Conservation (phyloP, 2,888 invertebrate genomes). For the Agrilus cyanescens region DNA sequence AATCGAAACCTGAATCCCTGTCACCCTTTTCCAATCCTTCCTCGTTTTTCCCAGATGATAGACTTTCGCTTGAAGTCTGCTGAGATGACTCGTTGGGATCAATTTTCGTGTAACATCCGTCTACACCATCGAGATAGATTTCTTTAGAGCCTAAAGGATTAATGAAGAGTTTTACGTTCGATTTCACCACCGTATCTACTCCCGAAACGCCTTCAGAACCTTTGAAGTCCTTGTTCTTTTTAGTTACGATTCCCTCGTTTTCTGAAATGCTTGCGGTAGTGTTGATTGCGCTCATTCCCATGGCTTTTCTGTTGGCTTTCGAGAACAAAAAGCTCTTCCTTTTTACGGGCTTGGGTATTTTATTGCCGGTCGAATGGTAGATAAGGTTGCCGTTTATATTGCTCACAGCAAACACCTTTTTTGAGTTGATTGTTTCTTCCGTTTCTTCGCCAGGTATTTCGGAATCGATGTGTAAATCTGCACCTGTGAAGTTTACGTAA, state of each 20-base stretch:
- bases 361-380: slow-evolving; percentile 42
- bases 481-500: slow-evolving; percentile 52
- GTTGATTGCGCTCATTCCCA: slow-evolving; percentile 25
- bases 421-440: slow-evolving; percentile 28
- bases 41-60: slow-evolving; percentile 26
- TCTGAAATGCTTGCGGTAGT: slow-evolving; percentile 33
- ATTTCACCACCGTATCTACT: slow-evolving; percentile 19
- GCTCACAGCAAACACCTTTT: slow-evolving; percentile 70
- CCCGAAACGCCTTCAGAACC: slow-evolving; percentile 18
- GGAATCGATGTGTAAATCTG: slow-evolving; percentile 32
- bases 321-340: slow-evolving; percentile 33
- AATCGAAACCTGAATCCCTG: slow-evolving; percentile 30
- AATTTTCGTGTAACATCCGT: slow-evolving; percentile 32
- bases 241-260: slow-evolving; percentile 30
- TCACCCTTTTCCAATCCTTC: slow-evolving; percentile 19
- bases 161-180: slow-evolving; percentile 33
- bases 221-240: slow-evolving; percentile 34
- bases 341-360: slow-evolving; percentile 30
- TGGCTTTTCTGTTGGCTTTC: slow-evolving; percentile 27
- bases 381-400: slow-evolving; percentile 70
- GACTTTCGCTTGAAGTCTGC: slow-evolving; percentile 30
- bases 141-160: slow-evolving; percentile 35
- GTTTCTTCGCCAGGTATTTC: slow-evolving; percentile 23
- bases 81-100: slow-evolving; percentile 21
- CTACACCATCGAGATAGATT: slow-evolving; percentile 32